Base-by-base conservation (phyloP, 2,797 vertebrate genomes). In the Melanotaenia maccullochi region DNA sequence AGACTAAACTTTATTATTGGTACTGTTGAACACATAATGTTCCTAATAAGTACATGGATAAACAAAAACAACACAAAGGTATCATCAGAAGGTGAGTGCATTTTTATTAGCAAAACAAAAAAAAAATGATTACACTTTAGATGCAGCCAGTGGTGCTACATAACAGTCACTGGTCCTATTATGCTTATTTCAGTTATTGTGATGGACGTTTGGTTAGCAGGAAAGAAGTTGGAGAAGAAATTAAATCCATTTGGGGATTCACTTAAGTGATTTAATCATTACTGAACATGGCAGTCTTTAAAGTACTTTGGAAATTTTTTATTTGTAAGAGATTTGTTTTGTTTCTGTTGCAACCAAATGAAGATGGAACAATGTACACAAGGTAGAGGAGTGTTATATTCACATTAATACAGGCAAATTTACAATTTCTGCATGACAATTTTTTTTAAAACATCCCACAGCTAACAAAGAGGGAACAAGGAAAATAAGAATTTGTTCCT, bases 131-230 rank as follows among this genome's bases (percentile, higher is more conserved):
- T 40, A 40, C 38, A 40, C 38, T 40, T 12, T 51, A 24, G 9
- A 51, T n/a, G 8, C 49, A 4, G 24, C 35, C 24, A 36, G 30
- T 57, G 59, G 28, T 22, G 52, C 52, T 51, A 28, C 38, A 68
- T 75, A 18, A 56, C 64, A 51, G 9, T 68, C 65, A 63, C n/a
- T 32, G 1, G 5, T 56, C 25, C 14, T 68, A 38, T 62, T 62
- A 64, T 82, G 42, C 56, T 13, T 20, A 9, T 73, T 65, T 60
- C 22, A 33, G 28, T 68, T 72, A 67, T 33, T n/a, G 60, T 70
- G 60, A 71, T 60, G 68, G 36, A 73, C 51, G 30, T 36, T 28
- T 52, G 59, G 9, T 74, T 61, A 61, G 65, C 36, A 68, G 44
- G 30, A 24, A 65, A 42, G 28, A 63, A 25, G 61, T 35, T 24